Conservation (phyloP, 2,113 vertebrate species). For the Ibidorhyncha struthersii region DNA sequence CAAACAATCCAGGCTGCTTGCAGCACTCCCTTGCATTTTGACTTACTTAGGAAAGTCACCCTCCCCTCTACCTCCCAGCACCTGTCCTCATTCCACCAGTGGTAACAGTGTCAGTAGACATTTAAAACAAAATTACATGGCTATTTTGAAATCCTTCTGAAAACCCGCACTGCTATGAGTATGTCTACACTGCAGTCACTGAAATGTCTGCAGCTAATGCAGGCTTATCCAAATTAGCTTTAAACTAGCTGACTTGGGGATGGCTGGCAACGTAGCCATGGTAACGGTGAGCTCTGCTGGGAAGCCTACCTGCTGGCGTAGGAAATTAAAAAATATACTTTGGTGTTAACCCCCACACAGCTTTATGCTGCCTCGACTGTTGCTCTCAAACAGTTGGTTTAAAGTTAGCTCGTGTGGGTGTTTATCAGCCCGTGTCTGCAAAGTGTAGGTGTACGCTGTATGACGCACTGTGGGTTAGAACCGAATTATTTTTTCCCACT, state of each 20-base stretch:
- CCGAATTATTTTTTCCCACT: neutral
- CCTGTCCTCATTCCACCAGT: neutral
- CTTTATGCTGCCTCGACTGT: neutral
- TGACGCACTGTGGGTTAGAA: neutral
- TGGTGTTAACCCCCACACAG: neutral
- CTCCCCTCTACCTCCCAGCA: neutral
- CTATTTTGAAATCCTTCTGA: neutral
- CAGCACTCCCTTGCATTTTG: neutral
- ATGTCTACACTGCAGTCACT: neutral
- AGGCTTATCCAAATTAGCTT: conserved; percentile 23
- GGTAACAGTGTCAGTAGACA: neutral
- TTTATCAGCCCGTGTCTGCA: neutral
- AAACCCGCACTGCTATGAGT: neutral
- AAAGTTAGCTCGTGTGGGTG: neutral
- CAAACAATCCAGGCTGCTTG: neutral
- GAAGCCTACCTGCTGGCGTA: conserved; percentile 19
- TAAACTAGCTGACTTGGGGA: neutral
- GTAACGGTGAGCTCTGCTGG: neutral
- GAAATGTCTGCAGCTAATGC: neutral
- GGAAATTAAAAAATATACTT: neutral
- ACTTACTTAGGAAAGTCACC: neutral
- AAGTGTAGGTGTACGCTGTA: neutral
- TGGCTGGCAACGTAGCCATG: conserved; percentile 1
- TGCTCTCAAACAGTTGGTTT: neutral
- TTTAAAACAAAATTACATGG: neutral